Evolutionary conservation across 2,113 vertebrate species (phyloP), one percentile per base, ranked within the genome.

Genomic region (Channa argus): DNA sequence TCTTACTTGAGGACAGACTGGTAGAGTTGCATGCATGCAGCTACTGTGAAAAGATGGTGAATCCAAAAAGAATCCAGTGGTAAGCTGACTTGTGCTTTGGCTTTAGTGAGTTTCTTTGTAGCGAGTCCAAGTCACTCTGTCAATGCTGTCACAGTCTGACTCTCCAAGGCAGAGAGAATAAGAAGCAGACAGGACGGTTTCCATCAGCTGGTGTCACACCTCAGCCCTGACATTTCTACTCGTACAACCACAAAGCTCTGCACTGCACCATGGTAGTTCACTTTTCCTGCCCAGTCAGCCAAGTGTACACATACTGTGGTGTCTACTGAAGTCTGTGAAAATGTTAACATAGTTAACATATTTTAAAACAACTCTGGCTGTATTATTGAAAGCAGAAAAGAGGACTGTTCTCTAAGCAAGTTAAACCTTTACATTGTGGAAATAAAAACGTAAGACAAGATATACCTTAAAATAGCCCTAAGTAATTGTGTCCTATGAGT

Each of bases 201-300:
- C 83, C 80, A 77, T 83, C 88, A 86, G 79, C 78, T 85, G 87
- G 53, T 77, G 70, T 77, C 69, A 59, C 71, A 38, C 62, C 67
- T 77, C 63, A 24, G 65, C 64, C 7, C n/a, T 36, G 66, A 77
- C 77, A 68, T 64, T 63, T 76, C 36, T 50, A 53, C 60, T 39
- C 5, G 8, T 15, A 55, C 12, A 51, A 47, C 41, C 60, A 15
- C 50, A 64, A 41, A 65, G 8, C 52, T 33, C 41, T 2, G 0
- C 34, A 38, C 7, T 68, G 61, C 53, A 65, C 43, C 54, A 45
- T 6, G 0, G 9, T 5, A 63, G 49, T 46, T 38, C 54, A 47
- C 8, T 4, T 63, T 58, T 43, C 38, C 15, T 49, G 39, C 5
- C 14, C 8, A n/a, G 4, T 58, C 55, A 45, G 10, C 34, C 41